A percentile compares a stretch with the other conserved stretches of the same genome.
These are phyloP conservation scores for Cacoxenus indagator DNA, from an alignment of 2,888 invertebrate genomes.

Conservation along the genomic window DNA sequence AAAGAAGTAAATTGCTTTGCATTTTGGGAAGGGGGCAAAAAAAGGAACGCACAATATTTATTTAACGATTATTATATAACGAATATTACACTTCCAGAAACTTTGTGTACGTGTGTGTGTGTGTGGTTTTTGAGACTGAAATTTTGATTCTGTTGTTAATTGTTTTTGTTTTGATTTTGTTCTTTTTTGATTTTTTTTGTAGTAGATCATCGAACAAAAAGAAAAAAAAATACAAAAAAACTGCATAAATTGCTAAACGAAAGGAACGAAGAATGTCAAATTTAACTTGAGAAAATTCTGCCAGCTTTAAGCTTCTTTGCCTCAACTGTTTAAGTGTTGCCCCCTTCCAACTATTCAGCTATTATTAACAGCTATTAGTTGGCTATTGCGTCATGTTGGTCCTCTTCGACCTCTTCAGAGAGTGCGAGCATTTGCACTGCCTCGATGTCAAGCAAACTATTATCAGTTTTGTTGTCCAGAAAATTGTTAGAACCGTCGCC, in stretches of 20 bases:
- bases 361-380: not conserved
- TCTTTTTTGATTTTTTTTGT: not conserved
- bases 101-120: too few relatives aligned
- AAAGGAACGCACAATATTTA: too few relatives aligned
- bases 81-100: too few relatives aligned
- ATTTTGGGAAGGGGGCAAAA: too few relatives aligned
- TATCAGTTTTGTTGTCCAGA: not conserved
- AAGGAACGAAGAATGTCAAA: not conserved
- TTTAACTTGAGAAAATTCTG: too few relatives aligned
- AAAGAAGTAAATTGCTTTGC: not conserved
- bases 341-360: not conserved
- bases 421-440: constrained; percentile 25
- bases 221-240: too few relatives aligned
- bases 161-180: not conserved
- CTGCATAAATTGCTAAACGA: not conserved
- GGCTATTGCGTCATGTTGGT: not conserved
- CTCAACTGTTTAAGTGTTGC: too few relatives aligned
- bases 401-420: constrained; percentile 27
- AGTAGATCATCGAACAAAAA: not conserved
- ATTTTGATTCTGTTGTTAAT: not conserved
- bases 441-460: not conserved
- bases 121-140: not conserved
- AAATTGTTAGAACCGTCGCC: not conserved
- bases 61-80: too few relatives aligned
- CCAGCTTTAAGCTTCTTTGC: too few relatives aligned